Conservation (phyloP, 2,888 invertebrate species). For the Drosophila paracracens region DNA sequence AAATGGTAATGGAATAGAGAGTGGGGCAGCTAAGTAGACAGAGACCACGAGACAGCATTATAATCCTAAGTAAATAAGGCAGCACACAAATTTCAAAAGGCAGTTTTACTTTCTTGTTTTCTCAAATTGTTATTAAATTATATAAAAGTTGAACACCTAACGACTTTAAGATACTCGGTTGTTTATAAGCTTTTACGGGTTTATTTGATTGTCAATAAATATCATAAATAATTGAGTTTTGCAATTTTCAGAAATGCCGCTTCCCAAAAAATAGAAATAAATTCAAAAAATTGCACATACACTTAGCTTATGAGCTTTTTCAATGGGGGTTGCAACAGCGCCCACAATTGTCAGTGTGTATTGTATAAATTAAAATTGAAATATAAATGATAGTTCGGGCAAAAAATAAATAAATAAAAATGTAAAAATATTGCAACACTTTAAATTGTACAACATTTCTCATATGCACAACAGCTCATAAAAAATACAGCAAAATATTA, state of each 20-base stretch:
- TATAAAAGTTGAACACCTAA: rapidly evolving
- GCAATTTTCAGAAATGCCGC: conserved; percentile 25
- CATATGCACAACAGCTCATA: conserved; percentile 34
- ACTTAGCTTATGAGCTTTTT: conserved; percentile 58
- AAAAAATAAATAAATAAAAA: background rate
- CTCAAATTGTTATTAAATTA: conserved; percentile 32
- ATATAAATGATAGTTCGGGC: conserved; percentile 64
- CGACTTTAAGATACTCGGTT: background rate
- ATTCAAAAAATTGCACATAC: background rate
- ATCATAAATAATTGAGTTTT: conserved; percentile 28
- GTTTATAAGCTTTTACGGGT: background rate
- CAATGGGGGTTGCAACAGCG: conserved; percentile 10
- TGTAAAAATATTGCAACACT: conserved; percentile 52
- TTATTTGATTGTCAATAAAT: conserved; percentile 30
- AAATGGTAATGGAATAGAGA: background rate
- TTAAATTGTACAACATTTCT: conserved; percentile 76
- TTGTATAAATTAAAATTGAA: conserved; percentile 78
- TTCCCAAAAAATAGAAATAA: background rate
- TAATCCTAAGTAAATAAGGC: conserved; percentile 42
- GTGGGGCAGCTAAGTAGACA: conserved; percentile 12
- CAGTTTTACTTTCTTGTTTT: conserved; percentile 7
- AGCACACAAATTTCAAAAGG: background rate
- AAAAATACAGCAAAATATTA: conserved; percentile 17
- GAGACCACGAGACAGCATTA: conserved; percentile 28
- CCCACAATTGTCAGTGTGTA: conserved; percentile 31